Evolutionary conservation across 2,888 invertebrate species (phyloP).

Genomic region (Epinotia bilunana): DNA sequence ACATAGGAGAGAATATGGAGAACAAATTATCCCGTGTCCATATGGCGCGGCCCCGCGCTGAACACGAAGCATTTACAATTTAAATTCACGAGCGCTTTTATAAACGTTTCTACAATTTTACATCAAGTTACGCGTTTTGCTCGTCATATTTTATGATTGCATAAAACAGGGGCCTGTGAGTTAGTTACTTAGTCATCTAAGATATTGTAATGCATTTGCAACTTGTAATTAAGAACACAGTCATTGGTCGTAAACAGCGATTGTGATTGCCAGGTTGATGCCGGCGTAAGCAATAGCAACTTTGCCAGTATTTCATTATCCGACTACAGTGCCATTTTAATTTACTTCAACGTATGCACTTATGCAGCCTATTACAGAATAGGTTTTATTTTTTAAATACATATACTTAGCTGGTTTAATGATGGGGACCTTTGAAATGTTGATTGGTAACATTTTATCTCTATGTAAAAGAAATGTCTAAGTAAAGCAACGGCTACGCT

Average conservation of each 20-base stretch:
- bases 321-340: slow-evolving; percentile 25
- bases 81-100: slow-evolving; percentile 41
- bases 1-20: slow-evolving; percentile 53
- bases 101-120: slow-evolving; percentile 46
- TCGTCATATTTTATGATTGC: slow-evolving; percentile 45
- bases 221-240: slow-evolving; percentile 60
- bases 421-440: background rate
- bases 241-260: slow-evolving; percentile 60
- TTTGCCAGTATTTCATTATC: slow-evolving; percentile 25
- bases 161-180: slow-evolving; percentile 37
- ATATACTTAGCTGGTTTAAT: background rate
- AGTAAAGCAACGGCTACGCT: background rate
- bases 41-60: slow-evolving; percentile 39
- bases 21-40: slow-evolving; percentile 50
- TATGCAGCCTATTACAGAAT: background rate
- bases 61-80: slow-evolving; percentile 40
- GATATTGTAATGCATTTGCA: slow-evolving; percentile 49
- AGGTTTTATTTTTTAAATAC: slow-evolving; percentile 1
- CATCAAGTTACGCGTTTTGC: slow-evolving; percentile 39
- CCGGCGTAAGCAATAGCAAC: slow-evolving; percentile 27
- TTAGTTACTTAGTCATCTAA: slow-evolving; percentile 47
- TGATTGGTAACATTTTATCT: background rate
- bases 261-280: slow-evolving; percentile 56
- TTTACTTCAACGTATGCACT: background rate
- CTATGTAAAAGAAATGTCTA: background rate